phyloP scores from a whole-genome alignment of 1,140 invertebrate species.

The Drosophila novamexicana region DNA sequence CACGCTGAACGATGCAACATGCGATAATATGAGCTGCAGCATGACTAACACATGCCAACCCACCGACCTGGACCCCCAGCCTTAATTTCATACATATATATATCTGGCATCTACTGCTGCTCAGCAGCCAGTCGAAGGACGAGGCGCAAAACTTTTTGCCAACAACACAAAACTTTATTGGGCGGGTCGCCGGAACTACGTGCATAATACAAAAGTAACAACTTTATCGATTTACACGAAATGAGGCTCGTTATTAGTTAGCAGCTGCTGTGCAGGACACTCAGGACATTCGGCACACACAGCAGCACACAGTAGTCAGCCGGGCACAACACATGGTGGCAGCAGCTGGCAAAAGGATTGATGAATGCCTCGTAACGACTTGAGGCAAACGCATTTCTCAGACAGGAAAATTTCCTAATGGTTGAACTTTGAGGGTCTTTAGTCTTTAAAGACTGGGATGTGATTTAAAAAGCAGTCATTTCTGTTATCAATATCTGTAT shows the following conservation, averaged over 20 bases:
- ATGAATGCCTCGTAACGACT: conserved; percentile 7
- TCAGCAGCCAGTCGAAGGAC: conserved; percentile 30
- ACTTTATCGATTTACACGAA: conserved; percentile 80
- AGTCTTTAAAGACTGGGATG: too few species aligned
- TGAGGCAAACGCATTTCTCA: background rate
- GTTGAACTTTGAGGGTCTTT: too few species aligned
- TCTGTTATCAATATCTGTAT: too few species aligned
- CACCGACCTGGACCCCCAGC: background rate
- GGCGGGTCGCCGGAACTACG: conserved; percentile 30
- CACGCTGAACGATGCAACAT: conserved; percentile 66
- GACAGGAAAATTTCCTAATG: background rate
- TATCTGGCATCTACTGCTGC: background rate
- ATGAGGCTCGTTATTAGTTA: conserved; percentile 79
- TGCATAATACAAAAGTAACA: conserved; percentile 58
- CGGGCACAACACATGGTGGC: conserved; percentile 17
- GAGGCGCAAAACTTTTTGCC: conserved; percentile 54
- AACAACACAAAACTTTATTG: conserved; percentile 50
- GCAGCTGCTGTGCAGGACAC: conserved; percentile 22
- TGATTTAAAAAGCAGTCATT: too few species aligned
- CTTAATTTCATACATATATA: background rate
- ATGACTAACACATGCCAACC: background rate
- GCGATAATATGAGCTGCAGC: conserved; percentile 66
- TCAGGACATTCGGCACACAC: conserved; percentile 9
- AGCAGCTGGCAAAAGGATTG: conserved; percentile 28
- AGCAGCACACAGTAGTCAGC: background rate